Evolutionary conservation across 2,113 vertebrate species (phyloP).

Genomic region (Pterophyllum scalare): DNA sequence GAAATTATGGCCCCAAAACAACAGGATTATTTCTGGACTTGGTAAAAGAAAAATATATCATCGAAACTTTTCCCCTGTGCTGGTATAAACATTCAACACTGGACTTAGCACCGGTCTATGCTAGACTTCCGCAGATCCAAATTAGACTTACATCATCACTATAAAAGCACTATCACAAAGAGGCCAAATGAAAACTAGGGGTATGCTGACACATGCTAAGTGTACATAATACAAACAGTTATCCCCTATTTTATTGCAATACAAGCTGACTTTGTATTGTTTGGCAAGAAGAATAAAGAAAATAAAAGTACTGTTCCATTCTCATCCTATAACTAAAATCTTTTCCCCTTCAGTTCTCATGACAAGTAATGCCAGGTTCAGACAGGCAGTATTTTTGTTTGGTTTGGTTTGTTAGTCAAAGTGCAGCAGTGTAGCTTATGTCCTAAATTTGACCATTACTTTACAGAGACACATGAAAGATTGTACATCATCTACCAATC

Average conservation of each 20-base stretch:
- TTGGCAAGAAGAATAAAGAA: background rate
- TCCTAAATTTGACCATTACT: background rate
- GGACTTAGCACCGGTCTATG: no score
- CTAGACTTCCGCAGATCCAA: background rate
- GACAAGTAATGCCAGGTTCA: background rate
- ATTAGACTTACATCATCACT: background rate
- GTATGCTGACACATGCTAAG: background rate
- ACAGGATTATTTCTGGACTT: conserved; percentile 19
- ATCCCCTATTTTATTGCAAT: background rate
- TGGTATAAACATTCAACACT: background rate
- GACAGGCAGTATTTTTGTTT: background rate
- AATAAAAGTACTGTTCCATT: background rate
- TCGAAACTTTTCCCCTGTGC: background rate
- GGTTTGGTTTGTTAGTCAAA: background rate
- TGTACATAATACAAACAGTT: background rate
- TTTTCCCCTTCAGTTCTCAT: background rate
- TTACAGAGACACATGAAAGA: background rate
- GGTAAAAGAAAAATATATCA: background rate
- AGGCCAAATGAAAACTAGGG: background rate
- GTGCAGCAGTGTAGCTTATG: background rate
- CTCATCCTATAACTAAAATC: background rate
- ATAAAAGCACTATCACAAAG: background rate
- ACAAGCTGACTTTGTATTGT: background rate
- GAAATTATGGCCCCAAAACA: conserved; percentile 18
- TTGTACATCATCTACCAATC: conserved; percentile 1